Evolutionary conservation across 2,797 vertebrate genomes (phyloP).

Genomic region (Enteromius unitaeniatus): DNA sequence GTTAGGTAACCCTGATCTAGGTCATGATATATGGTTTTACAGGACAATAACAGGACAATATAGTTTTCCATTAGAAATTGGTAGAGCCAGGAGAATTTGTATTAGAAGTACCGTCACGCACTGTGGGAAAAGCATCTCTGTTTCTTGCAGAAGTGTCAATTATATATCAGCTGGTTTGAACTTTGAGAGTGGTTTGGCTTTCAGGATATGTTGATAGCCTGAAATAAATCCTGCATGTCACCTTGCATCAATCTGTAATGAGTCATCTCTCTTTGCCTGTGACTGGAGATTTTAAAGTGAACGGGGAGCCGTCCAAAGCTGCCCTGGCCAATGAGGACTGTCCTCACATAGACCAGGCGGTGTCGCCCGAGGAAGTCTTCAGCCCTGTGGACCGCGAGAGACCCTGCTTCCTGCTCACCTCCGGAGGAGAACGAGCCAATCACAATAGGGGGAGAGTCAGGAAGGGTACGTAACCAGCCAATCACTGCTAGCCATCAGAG

Average conservation of each 20-base stretch:
- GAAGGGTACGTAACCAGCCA: constrained; percentile 98
- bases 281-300: constrained; percentile 97
- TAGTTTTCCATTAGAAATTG: not conserved
- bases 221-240: constrained; percentile 29
- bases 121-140: not conserved
- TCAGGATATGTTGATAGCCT: constrained; percentile 15
- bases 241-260: constrained; percentile 21
- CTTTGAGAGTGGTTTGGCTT: constrained; percentile 11
- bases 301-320: constrained; percentile 96
- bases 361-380: constrained; percentile 98
- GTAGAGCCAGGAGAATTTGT: not conserved
- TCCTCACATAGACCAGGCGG: constrained; percentile 99
- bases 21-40: not conserved
- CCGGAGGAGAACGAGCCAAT: constrained; percentile 92
- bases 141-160: not conserved
- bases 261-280: constrained; percentile 44
- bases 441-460: constrained; percentile 96
- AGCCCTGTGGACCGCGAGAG: constrained; percentile 96
- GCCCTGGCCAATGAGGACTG: constrained; percentile 99
- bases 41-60: not conserved
- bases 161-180: not conserved
- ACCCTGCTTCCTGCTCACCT: constrained; percentile 99
- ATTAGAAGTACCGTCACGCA: not conserved
- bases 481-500: constrained; percentile 67
- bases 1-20: not conserved